phyloP scores from a whole-genome alignment of 2,113 vertebrate genomes.

The Petroica traversi region DNA sequence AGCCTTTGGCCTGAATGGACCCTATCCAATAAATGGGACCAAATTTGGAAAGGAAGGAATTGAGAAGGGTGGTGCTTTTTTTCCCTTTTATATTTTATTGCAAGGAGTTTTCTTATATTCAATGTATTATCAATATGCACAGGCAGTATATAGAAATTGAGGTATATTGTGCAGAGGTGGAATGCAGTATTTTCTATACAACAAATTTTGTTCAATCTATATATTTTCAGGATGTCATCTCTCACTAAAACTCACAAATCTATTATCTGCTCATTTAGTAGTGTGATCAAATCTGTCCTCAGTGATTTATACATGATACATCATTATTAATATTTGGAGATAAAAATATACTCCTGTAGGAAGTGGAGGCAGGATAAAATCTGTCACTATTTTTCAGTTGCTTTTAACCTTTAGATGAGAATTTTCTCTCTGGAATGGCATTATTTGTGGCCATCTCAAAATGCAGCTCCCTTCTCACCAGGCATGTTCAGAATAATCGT shows the following conservation, averaged over 20 bases:
- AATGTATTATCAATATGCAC: rapidly evolving
- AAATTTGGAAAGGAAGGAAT: not conserved
- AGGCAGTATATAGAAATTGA: not conserved
- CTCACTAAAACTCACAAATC: not conserved
- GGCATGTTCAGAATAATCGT: conserved; percentile 34
- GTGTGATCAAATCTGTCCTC: not conserved
- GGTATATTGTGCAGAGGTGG: not conserved
- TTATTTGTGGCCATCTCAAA: conserved; percentile 4
- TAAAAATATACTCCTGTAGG: conserved; percentile 46
- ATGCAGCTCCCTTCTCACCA: not conserved
- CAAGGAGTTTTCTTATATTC: not conserved
- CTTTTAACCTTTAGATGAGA: not conserved
- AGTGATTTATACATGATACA: conserved; percentile 15
- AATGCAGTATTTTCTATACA: not conserved
- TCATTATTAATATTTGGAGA: conserved; percentile 29
- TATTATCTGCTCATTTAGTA: not conserved
- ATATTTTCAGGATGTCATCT: not conserved
- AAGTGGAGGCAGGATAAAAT: conserved; percentile 54
- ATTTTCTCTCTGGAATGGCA: not conserved
- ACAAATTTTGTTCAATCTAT: not conserved
- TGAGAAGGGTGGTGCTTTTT: not conserved
- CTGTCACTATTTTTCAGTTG: conserved; percentile 43
- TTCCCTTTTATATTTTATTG: not conserved
- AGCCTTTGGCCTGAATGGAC: not conserved
- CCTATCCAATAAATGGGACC: not conserved